Base-by-base conservation (phyloP, 2,888 invertebrate genomes). In the Drosophila pegasa region DNA sequence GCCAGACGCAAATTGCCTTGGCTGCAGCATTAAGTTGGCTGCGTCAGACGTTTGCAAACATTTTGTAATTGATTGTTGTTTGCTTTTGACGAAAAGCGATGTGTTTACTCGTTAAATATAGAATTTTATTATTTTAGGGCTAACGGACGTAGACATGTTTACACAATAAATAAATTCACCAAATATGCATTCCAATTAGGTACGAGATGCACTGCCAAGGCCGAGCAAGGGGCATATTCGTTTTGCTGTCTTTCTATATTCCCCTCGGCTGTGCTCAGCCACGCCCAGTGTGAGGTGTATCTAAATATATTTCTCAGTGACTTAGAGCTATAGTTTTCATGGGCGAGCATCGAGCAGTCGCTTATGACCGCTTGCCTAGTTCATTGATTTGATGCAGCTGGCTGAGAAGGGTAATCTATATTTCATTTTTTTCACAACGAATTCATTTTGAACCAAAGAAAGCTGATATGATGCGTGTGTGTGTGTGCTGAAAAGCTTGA, bases 81-180 rank as follows among this genome's bases (percentile, higher is more conserved):
- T 50, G 33, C 35, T 35, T 22, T 35, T 31, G 16, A 50, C 25
- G 22, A 35, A 25, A 50, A 22, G n/a, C 50, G 16, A 48, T 20
- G 27, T 31, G 47, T 48, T 31, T 48, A 18, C 47, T 48, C 10
- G 35, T 20, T 50, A 50, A 35, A 50, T 50, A 50, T 16, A 16
- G 50, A 35, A 25, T 50, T 50, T 50, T 33, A 48, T 48, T 48
- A 48, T 48, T 33, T 48, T 22, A 48, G 48, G 31, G 33, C n/a
- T 33, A 48, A n/a, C 14, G 48, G 33, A 22, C 20, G 10, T 9
- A 20, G 18, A 48, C 48, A 14, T 51, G 22, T 51, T 37, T 52
- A 38, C 37, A 52, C 14, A 52, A 18, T 52, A 52, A 52, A 52
- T 52, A 38, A 38, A 38, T 52, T 38, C n/a, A 22, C 35, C 35